A percentile compares a stretch with the other conserved stretches of the same genome.
Evolutionary conservation across 2,113 vertebrate genomes (phyloP).

Genomic region (Lutjanus erythropterus): DNA sequence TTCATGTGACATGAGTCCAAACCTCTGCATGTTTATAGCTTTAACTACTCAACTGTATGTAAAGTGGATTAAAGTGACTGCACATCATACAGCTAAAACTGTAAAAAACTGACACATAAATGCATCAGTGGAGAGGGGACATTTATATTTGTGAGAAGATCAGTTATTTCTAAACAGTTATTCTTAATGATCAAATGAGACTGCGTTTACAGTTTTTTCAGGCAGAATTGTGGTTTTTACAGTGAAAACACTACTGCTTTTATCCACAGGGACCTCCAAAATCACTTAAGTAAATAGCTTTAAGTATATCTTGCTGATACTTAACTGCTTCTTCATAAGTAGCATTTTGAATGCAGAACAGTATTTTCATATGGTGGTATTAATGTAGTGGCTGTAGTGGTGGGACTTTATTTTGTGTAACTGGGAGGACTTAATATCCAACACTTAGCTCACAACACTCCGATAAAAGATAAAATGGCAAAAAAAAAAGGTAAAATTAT

Average conservation of each 20-base stretch:
- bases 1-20: no score
- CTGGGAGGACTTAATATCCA: neutral
- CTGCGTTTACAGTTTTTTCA: no score
- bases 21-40: no score
- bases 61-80: neutral
- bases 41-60: neutral
- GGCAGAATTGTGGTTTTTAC: no score
- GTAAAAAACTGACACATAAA: neutral
- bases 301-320: neutral
- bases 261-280: no score
- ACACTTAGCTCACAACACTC: slow-evolving; percentile 16
- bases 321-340: neutral
- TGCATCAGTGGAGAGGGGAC: no score
- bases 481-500: neutral
- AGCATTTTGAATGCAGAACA: neutral
- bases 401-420: neutral
- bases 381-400: neutral
- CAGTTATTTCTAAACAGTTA: no score
- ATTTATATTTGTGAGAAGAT: no score
- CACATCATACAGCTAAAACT: neutral
- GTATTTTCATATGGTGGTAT: neutral
- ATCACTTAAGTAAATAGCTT: no score
- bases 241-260: no score
- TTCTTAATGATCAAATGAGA: no score
- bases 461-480: neutral